phyloP scores from a whole-genome alignment of 2,113 vertebrate species.

The Todiramphus saurophagus region DNA sequence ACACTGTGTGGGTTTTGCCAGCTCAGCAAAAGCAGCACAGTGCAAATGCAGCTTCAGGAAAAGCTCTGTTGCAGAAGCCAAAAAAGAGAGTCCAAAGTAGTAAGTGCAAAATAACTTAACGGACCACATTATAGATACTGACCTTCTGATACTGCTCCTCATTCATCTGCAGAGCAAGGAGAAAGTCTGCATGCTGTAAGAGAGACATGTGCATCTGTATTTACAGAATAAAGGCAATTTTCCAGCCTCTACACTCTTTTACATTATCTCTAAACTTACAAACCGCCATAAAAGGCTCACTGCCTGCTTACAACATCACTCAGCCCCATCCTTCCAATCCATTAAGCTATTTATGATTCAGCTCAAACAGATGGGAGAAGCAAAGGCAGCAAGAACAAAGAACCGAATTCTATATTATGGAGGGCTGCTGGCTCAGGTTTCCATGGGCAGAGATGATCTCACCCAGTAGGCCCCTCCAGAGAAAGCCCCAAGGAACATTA shows the following conservation, averaged over 20 bases:
- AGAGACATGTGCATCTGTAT: not conserved
- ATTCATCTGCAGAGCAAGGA: slow-evolving; percentile 94
- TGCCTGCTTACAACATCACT: slow-evolving; percentile 3
- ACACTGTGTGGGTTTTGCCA: not conserved
- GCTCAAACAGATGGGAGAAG: slow-evolving; percentile 52
- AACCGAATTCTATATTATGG: not conserved
- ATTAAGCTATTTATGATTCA: slow-evolving; percentile 58
- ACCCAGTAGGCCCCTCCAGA: not conserved
- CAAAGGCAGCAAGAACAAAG: slow-evolving; percentile 48
- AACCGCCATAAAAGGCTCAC: not conserved
- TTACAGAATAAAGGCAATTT: not conserved
- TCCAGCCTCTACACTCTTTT: not conserved
- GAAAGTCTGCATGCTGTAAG: slow-evolving; percentile 92
- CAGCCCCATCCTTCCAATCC: slow-evolving; percentile 29
- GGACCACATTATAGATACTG: not conserved
- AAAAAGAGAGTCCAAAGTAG: not conserved
- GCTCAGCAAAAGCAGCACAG: not conserved
- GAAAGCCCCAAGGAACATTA: not conserved
- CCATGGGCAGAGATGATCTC: slow-evolving; percentile 5
- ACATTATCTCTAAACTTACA: slow-evolving; percentile 5
- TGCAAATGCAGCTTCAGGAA: not conserved
- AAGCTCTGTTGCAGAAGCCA: not conserved
- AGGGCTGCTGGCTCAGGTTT: slow-evolving; percentile 5
- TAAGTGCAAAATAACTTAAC: not conserved
- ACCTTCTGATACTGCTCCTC: slow-evolving; percentile 98